Conservation (phyloP, 2,888 invertebrate genomes). For the Euclidia mi region DNA sequence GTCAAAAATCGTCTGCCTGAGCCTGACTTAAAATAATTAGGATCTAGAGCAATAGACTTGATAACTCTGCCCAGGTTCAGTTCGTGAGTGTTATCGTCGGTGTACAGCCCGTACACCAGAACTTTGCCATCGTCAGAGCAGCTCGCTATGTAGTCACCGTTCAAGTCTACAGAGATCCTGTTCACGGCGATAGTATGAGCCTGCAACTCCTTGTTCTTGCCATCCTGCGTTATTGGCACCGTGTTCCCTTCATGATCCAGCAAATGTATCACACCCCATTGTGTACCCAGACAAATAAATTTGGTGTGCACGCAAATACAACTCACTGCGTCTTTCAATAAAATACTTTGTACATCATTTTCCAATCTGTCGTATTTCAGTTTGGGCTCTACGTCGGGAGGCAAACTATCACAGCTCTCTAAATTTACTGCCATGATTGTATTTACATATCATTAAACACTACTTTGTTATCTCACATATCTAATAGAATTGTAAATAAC, state of each 20-base stretch:
- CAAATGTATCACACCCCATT: constrained; percentile 97
- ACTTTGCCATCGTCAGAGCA: constrained; percentile 97
- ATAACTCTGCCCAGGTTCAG: constrained; percentile 95
- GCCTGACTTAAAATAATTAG: constrained; percentile 93
- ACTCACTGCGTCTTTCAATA: constrained; percentile 95
- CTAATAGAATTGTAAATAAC: constrained; percentile 23
- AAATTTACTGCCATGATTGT: constrained; percentile 79
- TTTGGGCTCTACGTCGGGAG: constrained; percentile 93
- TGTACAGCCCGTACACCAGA: constrained; percentile 96
- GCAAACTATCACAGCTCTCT: constrained; percentile 82
- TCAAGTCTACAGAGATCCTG: constrained; percentile 97
- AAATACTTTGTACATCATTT: constrained; percentile 96
- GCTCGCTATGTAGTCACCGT: constrained; percentile 98
- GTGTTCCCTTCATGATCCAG: constrained; percentile 97
- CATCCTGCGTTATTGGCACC: constrained; percentile 88
- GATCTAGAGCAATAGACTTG: constrained; percentile 96
- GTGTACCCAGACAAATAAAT: constrained; percentile 98
- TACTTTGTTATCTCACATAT: constrained; percentile 38
- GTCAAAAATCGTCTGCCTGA: constrained; percentile 96
- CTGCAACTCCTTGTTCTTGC: constrained; percentile 92
- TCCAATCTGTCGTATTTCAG: constrained; percentile 97
- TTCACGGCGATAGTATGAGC: constrained; percentile 97
- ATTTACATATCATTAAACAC: constrained; percentile 13
- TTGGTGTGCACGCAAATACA: constrained; percentile 98
- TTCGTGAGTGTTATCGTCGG: constrained; percentile 94